Evolutionary conservation across 2,888 invertebrate genomes (phyloP).

Genomic region (Metallyticus violacea): DNA sequence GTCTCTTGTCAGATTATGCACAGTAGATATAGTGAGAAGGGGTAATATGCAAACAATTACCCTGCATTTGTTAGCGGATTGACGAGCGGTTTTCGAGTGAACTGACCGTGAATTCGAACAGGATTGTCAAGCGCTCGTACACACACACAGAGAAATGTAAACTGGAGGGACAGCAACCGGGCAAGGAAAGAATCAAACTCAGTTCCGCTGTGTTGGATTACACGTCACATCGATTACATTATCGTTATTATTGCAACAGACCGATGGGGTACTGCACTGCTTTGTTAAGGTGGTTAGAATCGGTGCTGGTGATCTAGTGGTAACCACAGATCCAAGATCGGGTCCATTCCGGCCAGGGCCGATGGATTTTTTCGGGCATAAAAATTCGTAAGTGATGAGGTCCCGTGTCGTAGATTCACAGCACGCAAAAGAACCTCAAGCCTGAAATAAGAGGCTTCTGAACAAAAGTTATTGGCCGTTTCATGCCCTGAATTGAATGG

Average conservation of each 20-base stretch:
- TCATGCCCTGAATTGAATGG: no score
- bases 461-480: no score
- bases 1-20: background rate
- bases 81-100: background rate
- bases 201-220: background rate
- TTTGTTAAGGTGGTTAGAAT: background rate
- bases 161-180: background rate
- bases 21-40: background rate
- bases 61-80: background rate
- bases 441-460: no score
- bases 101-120: background rate
- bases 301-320: no score
- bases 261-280: background rate
- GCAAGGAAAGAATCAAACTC: background rate
- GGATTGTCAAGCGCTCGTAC: no score
- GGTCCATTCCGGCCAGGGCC: no score
- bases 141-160: background rate
- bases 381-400: no score
- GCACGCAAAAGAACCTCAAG: no score
- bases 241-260: background rate
- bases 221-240: background rate
- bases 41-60: background rate
- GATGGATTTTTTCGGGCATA: no score
- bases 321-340: no score
- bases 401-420: no score